These are phyloP conservation scores for Cyprinodon diabolis DNA, from an alignment of 2,797 vertebrate genomes.

Conservation along the genomic window DNA sequence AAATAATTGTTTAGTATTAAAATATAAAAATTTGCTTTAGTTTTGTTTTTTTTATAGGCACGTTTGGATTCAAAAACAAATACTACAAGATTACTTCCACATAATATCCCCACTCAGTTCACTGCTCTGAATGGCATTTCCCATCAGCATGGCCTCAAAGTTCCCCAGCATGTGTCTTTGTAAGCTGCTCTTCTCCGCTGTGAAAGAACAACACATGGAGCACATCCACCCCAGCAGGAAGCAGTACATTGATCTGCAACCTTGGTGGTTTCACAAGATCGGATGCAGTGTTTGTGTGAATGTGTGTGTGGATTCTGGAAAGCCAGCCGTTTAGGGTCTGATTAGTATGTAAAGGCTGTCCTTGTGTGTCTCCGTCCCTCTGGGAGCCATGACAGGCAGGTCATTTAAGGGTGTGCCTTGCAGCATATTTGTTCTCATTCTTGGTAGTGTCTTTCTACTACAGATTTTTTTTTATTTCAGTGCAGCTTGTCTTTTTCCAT, in stretches of 20 bases:
- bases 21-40: neutral
- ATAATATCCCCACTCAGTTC: neutral
- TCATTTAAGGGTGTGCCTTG: conserved; percentile 26
- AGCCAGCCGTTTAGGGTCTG: neutral
- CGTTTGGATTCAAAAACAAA: neutral
- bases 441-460: neutral
- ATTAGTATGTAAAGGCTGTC: conserved; percentile 30
- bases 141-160: conserved; percentile 8
- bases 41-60: neutral
- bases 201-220: conserved; percentile 11
- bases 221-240: conserved; percentile 43
- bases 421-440: conserved; percentile 6
- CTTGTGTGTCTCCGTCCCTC: conserved; percentile 21
- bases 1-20: neutral
- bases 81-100: neutral
- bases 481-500: neutral
- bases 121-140: neutral
- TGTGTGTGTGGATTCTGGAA: conserved; percentile 18
- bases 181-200: neutral
- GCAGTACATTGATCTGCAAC: conserved; percentile 51
- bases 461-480: neutral
- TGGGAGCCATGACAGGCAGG: conserved; percentile 22
- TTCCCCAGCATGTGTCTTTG: neutral
- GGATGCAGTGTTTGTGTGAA: conserved; percentile 36
- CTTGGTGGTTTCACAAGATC: conserved; percentile 45